Evolutionary conservation across 37 sponge, comb jelly and placozoan species (phyloP), one percentile per base, ranked within the genome.

Genomic region (Theonella swinhoei): DNA sequence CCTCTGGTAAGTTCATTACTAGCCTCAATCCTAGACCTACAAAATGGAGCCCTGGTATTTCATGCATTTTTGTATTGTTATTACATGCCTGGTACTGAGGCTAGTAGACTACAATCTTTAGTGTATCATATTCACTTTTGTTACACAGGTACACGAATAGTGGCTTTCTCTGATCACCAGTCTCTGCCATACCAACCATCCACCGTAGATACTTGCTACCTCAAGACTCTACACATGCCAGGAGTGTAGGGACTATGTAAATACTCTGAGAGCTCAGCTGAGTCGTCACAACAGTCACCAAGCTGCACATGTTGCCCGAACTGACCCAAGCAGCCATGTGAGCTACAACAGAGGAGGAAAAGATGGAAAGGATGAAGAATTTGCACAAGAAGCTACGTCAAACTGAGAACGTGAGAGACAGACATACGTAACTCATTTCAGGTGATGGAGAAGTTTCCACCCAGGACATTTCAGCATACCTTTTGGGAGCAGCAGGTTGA

Each of bases 401-500:
- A 8, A 19, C 23, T 25, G 14, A 64, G 42, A 64, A 1, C n/a
- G 38, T 33, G 38, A 64, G 36, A 65, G 80, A 26, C 25, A 68
- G 68, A 14, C 68, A 39, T 0, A 68, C 9, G 17, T n/a, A n/a
- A n/a, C n/a, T n/a, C n/a, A n/a, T n/a, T n/a, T 19, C 26, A 39
- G 26, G 41, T 74, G n/a, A 24, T 1, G 4, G 2, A 4, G 1
- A 38, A 1, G 8, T 37, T 39, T 39, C 64, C 74, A 32, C 42
- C 62, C 29, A 60, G 60, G 9, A 54, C 80, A 42, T 86, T 86
- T 72, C 80, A 72, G 36, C 42, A 28, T 11, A 0, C 79, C 11
- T 86, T 86, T 62, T 86, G 87, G 78, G 19, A 79, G 9, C 79
- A 77, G 38, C 87, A 79, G 38, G 28, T 47, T 24, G 43, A 64